Base-by-base conservation (phyloP, 64 coral and sea anemone genomes). In the Orbicella faveolata region DNA sequence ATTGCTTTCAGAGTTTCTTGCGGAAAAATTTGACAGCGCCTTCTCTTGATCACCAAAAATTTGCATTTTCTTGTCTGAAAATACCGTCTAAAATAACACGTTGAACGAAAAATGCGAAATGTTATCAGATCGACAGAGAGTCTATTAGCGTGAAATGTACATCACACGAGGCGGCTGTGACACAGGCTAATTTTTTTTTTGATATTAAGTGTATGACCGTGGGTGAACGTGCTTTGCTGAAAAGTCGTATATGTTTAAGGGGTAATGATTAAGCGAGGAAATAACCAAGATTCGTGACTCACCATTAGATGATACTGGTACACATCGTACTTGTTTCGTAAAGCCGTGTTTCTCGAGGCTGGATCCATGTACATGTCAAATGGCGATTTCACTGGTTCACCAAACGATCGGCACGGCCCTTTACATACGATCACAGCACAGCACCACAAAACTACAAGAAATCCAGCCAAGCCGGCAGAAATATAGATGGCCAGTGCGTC, bases 241-340 rank as follows among this genome's bases (percentile, higher is more conserved):
- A 16, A 15, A 15, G 55, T 9, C 54, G 2, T 57, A 1, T 57
- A 6, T 57, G 2, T 70, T 70, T 70, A n/a, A 70, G 10, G 67
- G 11, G 67, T 26, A 70, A 70, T 70, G 5, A 48, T 48, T 48
- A 33, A 70, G 25, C 67, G 25, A 23, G 1, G 4, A 70, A 26
- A 25, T 26, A 33, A 21, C 25, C 25, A 70, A 70, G 8, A 70
- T 33, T 39, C 36, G 36, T 67, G 23, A 85, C 82, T 85, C 36
- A 85, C 82, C 82, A 85, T 85, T 48, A 85, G 34, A 53, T 85
- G 82, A 30, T 85, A 85, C 17, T 85, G 82, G n/a, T 85, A 85
- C 2, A 48, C 37, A 2, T 85, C 82, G 20, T 85, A 85, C 64
- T 85, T 85, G 64, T 48, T 72, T 52, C 68, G 82, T 73, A 85